phyloP scores from a whole-genome alignment of 2,113 vertebrate genomes.

The Zosterops lateralis region DNA sequence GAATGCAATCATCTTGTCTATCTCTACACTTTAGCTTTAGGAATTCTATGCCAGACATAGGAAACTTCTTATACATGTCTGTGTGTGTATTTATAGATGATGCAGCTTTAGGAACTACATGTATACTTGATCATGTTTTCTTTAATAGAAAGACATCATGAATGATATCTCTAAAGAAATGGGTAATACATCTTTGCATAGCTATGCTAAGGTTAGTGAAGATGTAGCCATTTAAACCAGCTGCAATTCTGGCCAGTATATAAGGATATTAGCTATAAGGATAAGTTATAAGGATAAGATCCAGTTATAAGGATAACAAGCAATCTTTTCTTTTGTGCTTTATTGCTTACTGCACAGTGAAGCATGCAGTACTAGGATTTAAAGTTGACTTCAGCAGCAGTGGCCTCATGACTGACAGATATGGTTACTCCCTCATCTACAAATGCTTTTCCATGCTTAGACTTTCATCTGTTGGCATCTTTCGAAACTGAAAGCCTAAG shows the following conservation, averaged over 20 bases:
- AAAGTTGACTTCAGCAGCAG: slow-evolving; percentile 7
- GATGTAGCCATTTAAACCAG: not conserved
- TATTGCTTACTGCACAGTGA: not conserved
- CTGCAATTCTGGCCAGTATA: not conserved
- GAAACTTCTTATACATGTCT: not conserved
- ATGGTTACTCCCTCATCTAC: not conserved
- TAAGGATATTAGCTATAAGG: too few species aligned
- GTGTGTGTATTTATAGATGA: not conserved
- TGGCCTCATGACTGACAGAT: slow-evolving; percentile 28
- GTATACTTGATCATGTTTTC: not conserved
- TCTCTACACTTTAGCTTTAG: not conserved
- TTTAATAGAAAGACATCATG: not conserved
- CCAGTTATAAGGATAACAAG: not conserved
- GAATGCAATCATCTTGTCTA: not conserved
- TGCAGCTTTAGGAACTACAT: not conserved
- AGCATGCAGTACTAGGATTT: slow-evolving; percentile 4
- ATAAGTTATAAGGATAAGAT: too few species aligned
- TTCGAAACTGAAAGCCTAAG: not conserved
- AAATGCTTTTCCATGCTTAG: not conserved
- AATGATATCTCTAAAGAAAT: not conserved
- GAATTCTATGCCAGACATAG: not conserved
- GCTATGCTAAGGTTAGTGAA: not conserved
- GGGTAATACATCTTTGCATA: not conserved
- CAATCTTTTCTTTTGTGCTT: not conserved
- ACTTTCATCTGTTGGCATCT: not conserved